phyloP scores from a whole-genome alignment of 2,113 vertebrate genomes.

The Eublepharis macularius region DNA sequence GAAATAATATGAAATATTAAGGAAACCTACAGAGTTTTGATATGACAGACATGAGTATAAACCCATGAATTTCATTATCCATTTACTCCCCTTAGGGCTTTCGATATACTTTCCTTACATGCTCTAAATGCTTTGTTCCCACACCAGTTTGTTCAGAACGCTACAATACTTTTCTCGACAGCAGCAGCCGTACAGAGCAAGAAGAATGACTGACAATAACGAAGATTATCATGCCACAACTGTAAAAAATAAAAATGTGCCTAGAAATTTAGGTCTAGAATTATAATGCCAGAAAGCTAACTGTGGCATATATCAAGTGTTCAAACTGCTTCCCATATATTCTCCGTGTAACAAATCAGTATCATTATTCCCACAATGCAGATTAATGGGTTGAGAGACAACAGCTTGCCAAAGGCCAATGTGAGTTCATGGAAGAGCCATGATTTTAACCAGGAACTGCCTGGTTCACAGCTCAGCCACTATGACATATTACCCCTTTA shows the following conservation, averaged over 20 bases:
- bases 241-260: slow-evolving; percentile 3
- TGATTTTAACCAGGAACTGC: background rate
- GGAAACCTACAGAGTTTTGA: background rate
- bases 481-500: background rate
- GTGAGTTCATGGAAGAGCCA: background rate
- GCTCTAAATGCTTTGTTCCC: background rate
- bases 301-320: background rate
- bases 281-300: background rate
- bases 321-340: background rate
- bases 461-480: background rate
- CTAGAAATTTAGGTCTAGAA: background rate
- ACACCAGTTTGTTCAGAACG: background rate
- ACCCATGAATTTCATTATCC: background rate
- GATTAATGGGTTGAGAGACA: background rate
- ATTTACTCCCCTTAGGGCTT: background rate
- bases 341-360: background rate
- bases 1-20: background rate
- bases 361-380: background rate
- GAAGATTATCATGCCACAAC: background rate
- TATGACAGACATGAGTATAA: background rate
- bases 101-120: slow-evolving; percentile 10
- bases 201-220: background rate
- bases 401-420: background rate
- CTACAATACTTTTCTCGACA: background rate
- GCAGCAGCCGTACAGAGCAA: background rate